phyloP scores from a whole-genome alignment of 2,888 invertebrate species.

The Coronaproctus castanopsis region DNA sequence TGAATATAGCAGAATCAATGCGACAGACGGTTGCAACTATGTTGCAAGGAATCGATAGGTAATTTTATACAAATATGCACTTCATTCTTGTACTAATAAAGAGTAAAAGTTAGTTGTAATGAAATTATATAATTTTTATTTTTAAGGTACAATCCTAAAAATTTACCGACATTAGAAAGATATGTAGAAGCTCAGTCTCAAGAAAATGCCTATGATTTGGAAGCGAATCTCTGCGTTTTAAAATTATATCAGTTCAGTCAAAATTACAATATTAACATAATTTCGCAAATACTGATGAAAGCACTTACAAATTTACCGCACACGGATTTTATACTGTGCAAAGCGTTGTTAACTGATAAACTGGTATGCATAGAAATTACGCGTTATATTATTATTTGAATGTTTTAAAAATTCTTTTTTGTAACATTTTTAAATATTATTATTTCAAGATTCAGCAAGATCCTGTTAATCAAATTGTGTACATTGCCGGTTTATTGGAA shows the following conservation, averaged over 20 bases:
- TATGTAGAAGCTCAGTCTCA: constrained; percentile 84
- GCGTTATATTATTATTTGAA: not conserved
- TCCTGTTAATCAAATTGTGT: constrained; percentile 69
- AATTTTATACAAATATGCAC: constrained; percentile 19
- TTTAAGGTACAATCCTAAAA: constrained; percentile 86
- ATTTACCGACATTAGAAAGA: constrained; percentile 67
- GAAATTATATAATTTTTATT: not conserved
- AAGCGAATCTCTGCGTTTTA: constrained; percentile 87
- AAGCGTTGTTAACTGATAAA: constrained; percentile 72
- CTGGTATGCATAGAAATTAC: constrained; percentile 29
- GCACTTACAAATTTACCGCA: constrained; percentile 92
- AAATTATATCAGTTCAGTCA: constrained; percentile 92
- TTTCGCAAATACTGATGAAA: constrained; percentile 77
- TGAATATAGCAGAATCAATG: constrained; percentile 56
- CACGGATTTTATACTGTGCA: constrained; percentile 93
- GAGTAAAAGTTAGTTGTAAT: no score
- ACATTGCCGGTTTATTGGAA: constrained; percentile 75
- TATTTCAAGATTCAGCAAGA: constrained; percentile 38
- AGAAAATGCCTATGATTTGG: constrained; percentile 87
- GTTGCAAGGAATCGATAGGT: constrained; percentile 85
- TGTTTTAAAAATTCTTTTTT: not conserved
- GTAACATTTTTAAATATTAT: no score
- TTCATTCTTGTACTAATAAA: not conserved
- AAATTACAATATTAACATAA: constrained; percentile 61
- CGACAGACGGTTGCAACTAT: constrained; percentile 65